These are phyloP conservation scores for Clupea harengus DNA, from an alignment of 2,113 vertebrate species.

Conservation along the genomic window DNA sequence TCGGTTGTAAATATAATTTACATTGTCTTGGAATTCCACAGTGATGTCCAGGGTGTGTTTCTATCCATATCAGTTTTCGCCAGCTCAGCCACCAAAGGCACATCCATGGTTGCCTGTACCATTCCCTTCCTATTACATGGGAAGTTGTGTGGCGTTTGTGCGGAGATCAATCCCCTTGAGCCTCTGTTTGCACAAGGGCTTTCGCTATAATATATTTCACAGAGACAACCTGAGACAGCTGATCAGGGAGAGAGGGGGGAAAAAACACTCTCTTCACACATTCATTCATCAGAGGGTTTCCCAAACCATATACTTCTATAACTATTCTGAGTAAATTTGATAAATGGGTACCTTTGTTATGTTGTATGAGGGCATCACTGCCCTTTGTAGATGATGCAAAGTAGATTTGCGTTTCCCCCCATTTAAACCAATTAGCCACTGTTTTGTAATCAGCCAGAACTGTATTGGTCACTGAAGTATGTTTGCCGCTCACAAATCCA, in stretches of 20 bases:
- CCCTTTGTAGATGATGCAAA: background rate
- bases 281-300: background rate
- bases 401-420: background rate
- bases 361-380: background rate
- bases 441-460: background rate
- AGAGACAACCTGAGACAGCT: background rate
- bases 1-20: background rate
- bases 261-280: background rate
- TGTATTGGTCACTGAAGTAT: background rate
- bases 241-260: background rate
- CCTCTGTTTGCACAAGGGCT: background rate
- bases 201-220: background rate
- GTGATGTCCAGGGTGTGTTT: background rate
- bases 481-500: background rate
- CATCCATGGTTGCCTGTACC: background rate
- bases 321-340: background rate
- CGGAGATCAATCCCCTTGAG: background rate
- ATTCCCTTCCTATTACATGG: background rate
- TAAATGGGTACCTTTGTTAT: background rate
- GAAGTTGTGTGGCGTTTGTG: background rate
- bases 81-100: background rate
- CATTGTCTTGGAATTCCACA: background rate
- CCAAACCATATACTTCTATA: background rate
- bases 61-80: background rate
- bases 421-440: background rate